A percentile compares a stretch with the other conserved stretches of the same genome.
Evolutionary conservation across 2,888 invertebrate species (phyloP).

Genomic region (Sericinus montela): DNA sequence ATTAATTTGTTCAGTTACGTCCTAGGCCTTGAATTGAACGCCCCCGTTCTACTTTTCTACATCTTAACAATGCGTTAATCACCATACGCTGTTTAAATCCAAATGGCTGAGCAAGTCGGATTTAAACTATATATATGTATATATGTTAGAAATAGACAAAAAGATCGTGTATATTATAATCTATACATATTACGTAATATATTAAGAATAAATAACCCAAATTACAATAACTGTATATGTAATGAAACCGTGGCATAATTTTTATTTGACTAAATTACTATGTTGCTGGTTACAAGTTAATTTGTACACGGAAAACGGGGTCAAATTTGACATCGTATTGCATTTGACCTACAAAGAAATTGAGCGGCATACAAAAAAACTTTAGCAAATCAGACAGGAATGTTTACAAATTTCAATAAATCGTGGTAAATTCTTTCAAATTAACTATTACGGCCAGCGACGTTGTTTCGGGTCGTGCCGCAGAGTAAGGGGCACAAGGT

Average conservation of each 20-base stretch:
- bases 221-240: too few relatives aligned
- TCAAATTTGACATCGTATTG: constrained; percentile 68
- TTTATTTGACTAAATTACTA: too few relatives aligned
- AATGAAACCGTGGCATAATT: too few relatives aligned
- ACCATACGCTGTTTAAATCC: constrained; percentile 52
- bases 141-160: too few relatives aligned
- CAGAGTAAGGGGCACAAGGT: constrained; percentile 75
- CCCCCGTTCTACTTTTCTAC: constrained; percentile 72
- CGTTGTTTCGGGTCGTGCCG: constrained; percentile 65
- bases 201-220: not conserved
- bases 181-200: too few relatives aligned
- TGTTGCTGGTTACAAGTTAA: constrained; percentile 16
- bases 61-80: constrained; percentile 68
- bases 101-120: too few relatives aligned
- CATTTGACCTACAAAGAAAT: constrained; percentile 67
- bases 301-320: constrained; percentile 49
- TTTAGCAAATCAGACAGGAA: constrained; percentile 34
- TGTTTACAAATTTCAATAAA: not conserved
- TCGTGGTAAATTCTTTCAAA: constrained; percentile 17
- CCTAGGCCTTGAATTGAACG: constrained; percentile 64
- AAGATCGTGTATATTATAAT: not conserved
- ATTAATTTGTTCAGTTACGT: constrained; percentile 61
- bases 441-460: constrained; percentile 30
- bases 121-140: constrained; percentile 14
- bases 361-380: constrained; percentile 55